Base-by-base conservation (phyloP, 2,888 invertebrate species). In the Synergus umbraculus region DNA sequence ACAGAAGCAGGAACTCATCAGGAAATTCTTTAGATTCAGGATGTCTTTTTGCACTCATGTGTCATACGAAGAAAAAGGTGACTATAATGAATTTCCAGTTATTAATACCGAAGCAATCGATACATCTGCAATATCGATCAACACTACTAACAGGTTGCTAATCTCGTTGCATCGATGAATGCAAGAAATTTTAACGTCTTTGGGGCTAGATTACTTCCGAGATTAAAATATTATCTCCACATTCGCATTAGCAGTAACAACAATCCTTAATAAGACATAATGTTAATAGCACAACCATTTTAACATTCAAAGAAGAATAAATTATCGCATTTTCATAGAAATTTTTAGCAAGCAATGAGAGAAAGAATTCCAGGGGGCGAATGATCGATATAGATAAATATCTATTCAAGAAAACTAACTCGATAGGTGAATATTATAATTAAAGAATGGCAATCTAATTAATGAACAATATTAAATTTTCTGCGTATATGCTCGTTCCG, bases 81-180 rank as follows among this genome's bases (percentile, higher is more conserved):
- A 67, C 22, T 67, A 43, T 29, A 67, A 46, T 67, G 44, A 67
- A 22, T 67, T 67, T 67, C 67, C 7, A 67, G 18, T 46, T 67
- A 67, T 46, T 67, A 44, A 67, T 44, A 18, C 1, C 67, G 15
- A 43, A 43, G 67, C 44, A 67, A 67, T 46, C 46, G 44, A 67
- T 46, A 67, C 67, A 67, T 46, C 67, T 46, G 46, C 18, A 43
- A 44, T 67, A 44, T 67, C 67, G 67, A 67, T 67, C 43, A 67
- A 46, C 22, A 67, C 44, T 67, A 18, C 67, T 22, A 46, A 67
- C 67, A 46, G 44, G 46, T 67, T 67, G 67, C 46, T 67, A 67
- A 67, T 46, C 67, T 67, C 13, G 44, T 13, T 67, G 46, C 44
- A 67, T 67, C 67, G 22, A 29, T 44, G 67, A 46, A 46, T 22